Evolutionary conservation across 2,888 invertebrate genomes (phyloP).

Genomic region (Drosophila peninsularis): DNA sequence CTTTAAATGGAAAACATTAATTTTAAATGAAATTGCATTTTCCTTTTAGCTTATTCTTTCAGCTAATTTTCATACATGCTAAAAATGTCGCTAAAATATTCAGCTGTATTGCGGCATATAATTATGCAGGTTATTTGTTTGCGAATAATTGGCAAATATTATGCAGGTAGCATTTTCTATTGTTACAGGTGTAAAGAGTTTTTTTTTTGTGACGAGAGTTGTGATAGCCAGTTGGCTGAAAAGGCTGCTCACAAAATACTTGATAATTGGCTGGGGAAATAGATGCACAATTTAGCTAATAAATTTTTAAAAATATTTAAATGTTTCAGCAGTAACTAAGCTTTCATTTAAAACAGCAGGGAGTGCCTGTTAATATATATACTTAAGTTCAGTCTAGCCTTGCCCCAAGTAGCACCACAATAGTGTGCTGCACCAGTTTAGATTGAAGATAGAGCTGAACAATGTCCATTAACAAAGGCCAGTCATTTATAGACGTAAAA

Average conservation of each 20-base stretch:
- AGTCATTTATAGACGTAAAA: background rate
- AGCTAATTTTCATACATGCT: background rate
- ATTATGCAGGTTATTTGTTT: slow-evolving; percentile 7
- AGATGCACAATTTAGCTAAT: too few species aligned
- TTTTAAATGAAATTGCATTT: background rate
- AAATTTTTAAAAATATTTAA: too few species aligned
- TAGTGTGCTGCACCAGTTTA: too few species aligned
- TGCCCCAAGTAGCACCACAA: too few species aligned
- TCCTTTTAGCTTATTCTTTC: background rate
- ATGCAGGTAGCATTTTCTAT: background rate
- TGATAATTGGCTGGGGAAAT: background rate
- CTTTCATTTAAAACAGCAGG: too few species aligned
- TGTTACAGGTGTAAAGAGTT: background rate
- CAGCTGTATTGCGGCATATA: slow-evolving; percentile 5
- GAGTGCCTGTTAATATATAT: too few species aligned
- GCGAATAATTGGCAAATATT: slow-evolving; percentile 1
- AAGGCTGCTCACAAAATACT: background rate
- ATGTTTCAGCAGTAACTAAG: too few species aligned
- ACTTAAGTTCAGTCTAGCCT: too few species aligned
- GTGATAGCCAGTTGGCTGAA: background rate
- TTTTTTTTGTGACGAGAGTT: background rate
- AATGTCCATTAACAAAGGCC: background rate
- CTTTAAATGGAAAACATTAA: too few species aligned
- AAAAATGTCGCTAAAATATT: background rate
- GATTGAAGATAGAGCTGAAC: too few species aligned